Evolutionary conservation across 2,113 vertebrate species (phyloP), one percentile per base, ranked within the genome.

Genomic region (Chaetops frenatus): DNA sequence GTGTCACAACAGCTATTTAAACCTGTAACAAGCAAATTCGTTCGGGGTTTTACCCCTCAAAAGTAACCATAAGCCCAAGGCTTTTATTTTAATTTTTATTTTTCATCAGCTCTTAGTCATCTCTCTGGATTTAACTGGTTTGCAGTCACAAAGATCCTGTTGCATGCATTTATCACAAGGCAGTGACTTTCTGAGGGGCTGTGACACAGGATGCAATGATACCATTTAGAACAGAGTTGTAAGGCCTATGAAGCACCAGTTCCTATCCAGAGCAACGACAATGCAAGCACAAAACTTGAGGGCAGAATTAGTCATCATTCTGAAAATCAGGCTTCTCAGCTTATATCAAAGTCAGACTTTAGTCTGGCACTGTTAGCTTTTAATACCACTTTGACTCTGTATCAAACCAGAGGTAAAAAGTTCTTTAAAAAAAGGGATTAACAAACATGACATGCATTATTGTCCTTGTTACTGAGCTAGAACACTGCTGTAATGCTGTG

Each of bases 381-480:
- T 85, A 92, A 77, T 51, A 88, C 36, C 40, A 6, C 45, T 88
- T 88, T 14, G 80, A 51, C 24, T 95, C 71, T 44, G 33, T 77
- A 76, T 78, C 83, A 88, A 64, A 73, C 3, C 51, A 88, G 90
- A 96, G 11, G 25, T 61, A 87, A 57, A 80, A 44, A 36, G 9
- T 62, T 21, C 36, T 60, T n/a, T 5, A 33, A 35, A 69, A 70
- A 36, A 48, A 21, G 11, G 2, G 22, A 70, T 22, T 67, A 94
- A 71, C 35, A 65, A 79, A 28, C 11, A 20, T 56, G 47, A 81
- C 61, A 86, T 3, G 3, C 29, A 51, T 81, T 61, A 81, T 65
- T 92, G 74, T 81, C 78, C 88, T 78, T 79, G 58, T 86, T 94
- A 62, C 65, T 31, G 57, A 44, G 40, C 35, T 57, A 44, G 33